Evolutionary conservation across 1,140 invertebrate species (phyloP), one percentile per base, ranked within the genome.

Genomic region (Babylonia areolata): DNA sequence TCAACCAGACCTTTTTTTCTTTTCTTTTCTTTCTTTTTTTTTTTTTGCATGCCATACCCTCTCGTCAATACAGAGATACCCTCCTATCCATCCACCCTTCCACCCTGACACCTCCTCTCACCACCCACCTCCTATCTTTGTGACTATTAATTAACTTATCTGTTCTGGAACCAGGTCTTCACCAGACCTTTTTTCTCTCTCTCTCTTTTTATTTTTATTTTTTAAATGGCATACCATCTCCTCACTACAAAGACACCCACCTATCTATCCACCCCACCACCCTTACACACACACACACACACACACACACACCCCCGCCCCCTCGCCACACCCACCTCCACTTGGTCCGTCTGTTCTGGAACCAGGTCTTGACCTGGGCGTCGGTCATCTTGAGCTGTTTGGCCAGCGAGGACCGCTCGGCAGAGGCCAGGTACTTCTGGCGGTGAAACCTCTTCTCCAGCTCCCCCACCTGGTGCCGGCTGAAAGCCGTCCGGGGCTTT

Each of bases 371-470:
- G 85, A 99, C 99, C 95, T 99, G 99, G 0, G 99, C 99, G 94
- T 99, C 99, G 11, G 98, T 99, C 99, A 99, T 99, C 95, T 99
- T 99, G 77, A 99, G 95, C 5, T 97, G 97, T 93, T 99, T 99
- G 2, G 99, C 99, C 31, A 99, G 94, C 0, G 97, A 97, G 0
- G 98, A 98, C 54, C 99, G 95, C 94, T 99, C 99, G 0, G 98
- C 98, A 0, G 98, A 99, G 0, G 99, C 99, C 77, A 99, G 95
- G 95, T 99, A 99, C 94, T 99, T 99, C 95, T 99, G 99, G 92
- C 99, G 98, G 94, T 99, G 97, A 95, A 99, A 99, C 88, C 98
- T 95, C 94, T 99, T 99, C 95, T 99, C 99, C 90, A 99, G 94
- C 94, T 99, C 98, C 33, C 95, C 95, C 35, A 95, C 95, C 91